phyloP scores from a whole-genome alignment of 2,113 vertebrate species.

The Nibea coibor region DNA sequence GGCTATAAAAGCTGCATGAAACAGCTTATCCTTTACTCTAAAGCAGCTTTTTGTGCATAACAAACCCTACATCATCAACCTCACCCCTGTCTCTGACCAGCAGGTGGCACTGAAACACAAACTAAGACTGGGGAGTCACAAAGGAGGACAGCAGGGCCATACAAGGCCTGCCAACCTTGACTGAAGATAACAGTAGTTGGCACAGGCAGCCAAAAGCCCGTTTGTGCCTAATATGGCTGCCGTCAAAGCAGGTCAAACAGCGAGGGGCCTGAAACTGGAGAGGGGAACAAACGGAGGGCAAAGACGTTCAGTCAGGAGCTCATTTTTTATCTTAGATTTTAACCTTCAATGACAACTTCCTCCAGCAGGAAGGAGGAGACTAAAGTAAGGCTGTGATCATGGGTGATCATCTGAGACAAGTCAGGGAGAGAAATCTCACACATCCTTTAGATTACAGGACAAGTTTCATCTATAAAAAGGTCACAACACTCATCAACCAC shows the following conservation, averaged over 20 bases:
- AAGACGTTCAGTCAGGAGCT: not conserved
- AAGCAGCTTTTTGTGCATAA: not conserved
- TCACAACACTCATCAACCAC: too few relatives aligned
- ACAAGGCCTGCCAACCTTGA: slow-evolving; percentile 40
- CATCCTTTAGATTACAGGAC: not conserved
- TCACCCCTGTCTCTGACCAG: slow-evolving; percentile 17
- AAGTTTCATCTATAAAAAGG: not conserved
- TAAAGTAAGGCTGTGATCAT: not conserved
- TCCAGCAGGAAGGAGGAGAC: not conserved
- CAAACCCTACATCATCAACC: not conserved
- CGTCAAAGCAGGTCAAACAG: slow-evolving; percentile 12
- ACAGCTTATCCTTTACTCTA: not conserved
- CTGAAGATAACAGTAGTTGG: slow-evolving; percentile 41
- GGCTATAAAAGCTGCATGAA: not conserved
- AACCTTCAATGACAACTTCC: not conserved
- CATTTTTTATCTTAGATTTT: not conserved
- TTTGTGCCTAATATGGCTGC: slow-evolving; percentile 57
- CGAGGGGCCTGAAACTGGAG: not conserved
- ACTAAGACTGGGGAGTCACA: rapidly evolving
- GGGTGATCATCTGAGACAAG: not conserved
- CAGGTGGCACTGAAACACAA: slow-evolving; percentile 25
- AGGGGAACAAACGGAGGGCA: not conserved
- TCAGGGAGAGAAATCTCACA: not conserved
- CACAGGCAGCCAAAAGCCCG: slow-evolving; percentile 4
- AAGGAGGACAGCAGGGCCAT: not conserved